Evolutionary conservation across 2,113 vertebrate species (phyloP).

Genomic region (Conger conger): DNA sequence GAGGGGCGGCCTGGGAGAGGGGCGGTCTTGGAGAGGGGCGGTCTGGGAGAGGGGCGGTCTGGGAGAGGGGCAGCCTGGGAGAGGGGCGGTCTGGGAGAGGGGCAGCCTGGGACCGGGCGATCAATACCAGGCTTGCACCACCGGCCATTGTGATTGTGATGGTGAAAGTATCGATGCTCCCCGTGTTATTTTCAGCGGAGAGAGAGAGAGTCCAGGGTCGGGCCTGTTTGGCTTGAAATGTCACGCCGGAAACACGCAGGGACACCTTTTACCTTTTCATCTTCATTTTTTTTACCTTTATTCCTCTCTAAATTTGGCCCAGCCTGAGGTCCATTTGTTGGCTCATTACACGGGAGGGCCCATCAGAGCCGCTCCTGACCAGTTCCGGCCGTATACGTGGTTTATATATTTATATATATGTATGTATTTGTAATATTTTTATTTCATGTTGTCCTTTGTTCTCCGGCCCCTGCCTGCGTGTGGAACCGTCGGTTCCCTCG

Average conservation of each 20-base stretch:
- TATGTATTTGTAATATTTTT: not conserved
- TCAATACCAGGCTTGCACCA: constrained; percentile 11
- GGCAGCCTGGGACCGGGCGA: not conserved
- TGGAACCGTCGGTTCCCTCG: not conserved
- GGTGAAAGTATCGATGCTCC: constrained; percentile 13
- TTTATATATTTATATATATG: not conserved
- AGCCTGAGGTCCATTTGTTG: constrained; percentile 14
- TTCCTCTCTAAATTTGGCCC: not conserved
- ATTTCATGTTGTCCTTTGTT: not conserved
- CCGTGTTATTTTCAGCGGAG: constrained; percentile 13
- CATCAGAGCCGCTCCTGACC: not conserved
- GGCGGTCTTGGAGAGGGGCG: not conserved
- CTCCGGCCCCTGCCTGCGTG: not conserved
- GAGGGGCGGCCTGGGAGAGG: too few relatives aligned
- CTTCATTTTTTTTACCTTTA: not conserved
- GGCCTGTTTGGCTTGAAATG: not conserved
- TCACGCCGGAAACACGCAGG: constrained; percentile 13
- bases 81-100: not conserved
- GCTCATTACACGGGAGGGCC: constrained; percentile 11
- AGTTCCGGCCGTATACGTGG: too few relatives aligned
- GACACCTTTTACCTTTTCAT: constrained; percentile 20
- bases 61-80: not conserved
- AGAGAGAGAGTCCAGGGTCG: constrained; percentile 13
- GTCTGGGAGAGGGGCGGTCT: not conserved
- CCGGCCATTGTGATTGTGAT: constrained; percentile 20